Evolutionary conservation across 2,113 vertebrate species (phyloP), one percentile per base, ranked within the genome.

Genomic region (Podilymbus podiceps): DNA sequence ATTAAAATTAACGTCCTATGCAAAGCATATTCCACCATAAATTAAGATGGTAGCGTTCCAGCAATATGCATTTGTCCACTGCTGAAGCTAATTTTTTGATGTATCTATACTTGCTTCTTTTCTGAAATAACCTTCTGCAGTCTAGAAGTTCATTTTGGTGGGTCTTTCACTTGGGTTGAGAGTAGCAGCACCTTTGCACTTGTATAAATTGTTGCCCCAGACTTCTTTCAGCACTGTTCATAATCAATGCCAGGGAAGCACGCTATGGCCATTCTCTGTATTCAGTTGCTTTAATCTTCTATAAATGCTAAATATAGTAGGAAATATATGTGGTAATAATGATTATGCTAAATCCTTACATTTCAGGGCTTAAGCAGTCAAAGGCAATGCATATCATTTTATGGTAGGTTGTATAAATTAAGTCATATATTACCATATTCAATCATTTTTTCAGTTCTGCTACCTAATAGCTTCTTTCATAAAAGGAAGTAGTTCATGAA

Each of bases 311-410:
- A 73, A 88, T 79, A 69, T 30, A 64, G 78, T 4, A 76, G 35
- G 33, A 89, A 79, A 85, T 71, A 15, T 1, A 75, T 3, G 33
- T 35, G 59, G 40, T n/a, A 75, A 85, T 91, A 87, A 94, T 28
- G 15, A 90, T 60, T 73, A 74, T 28, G 85, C 42, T 62, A 82
- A 88, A 73, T 49, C 52, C 42, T 85, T 64, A 25, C 2, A 20
- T 64, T 75, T 75, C 56, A 82, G 19, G 40, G 73, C 42, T 94
- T 89, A 75, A 83, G 74, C 44, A 85, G 62, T 25, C 75, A 59
- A 72, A 84, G 16, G 9, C 31, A n/a, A 9, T 2, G 24, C 1
- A 1, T 46, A 62, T 53, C 0, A 0, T 38, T 92, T 90, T 55
- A 58, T n/a, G 31, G 31, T 31, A 81, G 44, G 75, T 7, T 84